Evolutionary conservation across 2,113 vertebrate genomes (phyloP), one percentile per base, ranked within the genome.

Genomic region (Triplophysa tibetana): DNA sequence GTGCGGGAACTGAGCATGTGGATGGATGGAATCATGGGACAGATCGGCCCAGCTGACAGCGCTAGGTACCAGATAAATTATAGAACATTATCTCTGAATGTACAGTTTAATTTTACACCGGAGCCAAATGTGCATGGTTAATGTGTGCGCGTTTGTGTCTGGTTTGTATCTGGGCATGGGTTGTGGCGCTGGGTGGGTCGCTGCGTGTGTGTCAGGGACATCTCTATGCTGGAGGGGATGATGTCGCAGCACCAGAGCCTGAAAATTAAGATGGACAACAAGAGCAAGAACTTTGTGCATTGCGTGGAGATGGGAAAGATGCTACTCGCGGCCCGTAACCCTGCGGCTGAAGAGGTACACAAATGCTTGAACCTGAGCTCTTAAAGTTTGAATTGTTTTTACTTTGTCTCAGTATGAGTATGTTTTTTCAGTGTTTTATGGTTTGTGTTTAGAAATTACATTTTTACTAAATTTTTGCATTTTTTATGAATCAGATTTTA

Each of bases 21-120:
- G 96, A 98, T 97, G 93, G 95, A 98, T 9, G 96, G 95, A 68
- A 93, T 97, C 86, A 95, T 95, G 89, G 91, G 96, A 65, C 96
- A 96, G 89, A 98, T 98, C 66, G 91, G 94, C 91, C 48, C 94
- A 85, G 21, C 90, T 91, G 95, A 97, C 72, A 93, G 95, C 33
- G 95, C 96, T 9, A 93, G 96, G 96, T 94, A 85, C 65, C 75
- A 65, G 75, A 77, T 77, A 43, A 54, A 11, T 77, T 16, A 77
- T 38, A 54, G 78, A 77, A 14, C 17, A 29, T n/a, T 29, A 4
- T 17, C 8, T 9, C 24, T 24, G 0, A 69, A 14, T 8, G n/a
- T 70, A 61, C 4, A 50, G 13, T 52, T 77, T 43, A 16, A 60
- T 63, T 45, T 62, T 48, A 41, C 23, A 52, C 70, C 41, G 24